Base-by-base conservation (phyloP, 2,888 invertebrate species). In the Blastobasis adustella region DNA sequence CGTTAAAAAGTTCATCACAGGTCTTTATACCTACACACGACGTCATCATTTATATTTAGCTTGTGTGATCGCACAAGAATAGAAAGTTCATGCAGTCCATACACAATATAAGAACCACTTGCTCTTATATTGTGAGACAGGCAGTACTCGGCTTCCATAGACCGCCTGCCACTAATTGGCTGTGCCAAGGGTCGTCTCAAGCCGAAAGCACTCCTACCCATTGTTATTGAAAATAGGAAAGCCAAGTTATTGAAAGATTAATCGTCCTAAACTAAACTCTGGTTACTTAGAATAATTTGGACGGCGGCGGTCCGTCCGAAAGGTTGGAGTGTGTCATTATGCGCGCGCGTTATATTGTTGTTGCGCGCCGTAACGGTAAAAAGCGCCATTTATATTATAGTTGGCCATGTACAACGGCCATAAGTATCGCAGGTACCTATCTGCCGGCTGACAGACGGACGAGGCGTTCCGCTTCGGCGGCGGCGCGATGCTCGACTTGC, bases 281-380 rank as follows among this genome's bases (percentile, higher is more conserved):
- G 23, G 23, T 23, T 23, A 3, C 23, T 23, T 23, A 46, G 51
- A 53, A 46, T 57, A 58, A 65, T 64, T 62, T 58, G 48, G 60
- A 67, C 71, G 71, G 23, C 1, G 23, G 23, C 23, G 23, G 23
- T 3, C 23, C 23, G 23, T 23, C 23, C 23, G 67, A 71, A 73
- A 72, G 67, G 71, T 69, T 57, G 62, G 59, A 67, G 63, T 67
- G 68, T 75, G 76, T 73, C 73, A 79, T 78, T 79, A 78, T 76
- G 72, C 66, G 69, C 70, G 69, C 68, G 64, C 68, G 75, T 73
- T 73, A 73, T 77, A 74, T 73, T 67, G 76, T 79, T 74, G 71
- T 70, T 76, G 69, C 69, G 68, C 70, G 60, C 65, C 55, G 66
- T 83, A 84, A 82, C 83, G 82, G 83, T 85, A 75, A 77, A 73